Evolutionary conservation across 2,797 vertebrate species (phyloP).

Genomic region (Chaenodraco wilsoni): DNA sequence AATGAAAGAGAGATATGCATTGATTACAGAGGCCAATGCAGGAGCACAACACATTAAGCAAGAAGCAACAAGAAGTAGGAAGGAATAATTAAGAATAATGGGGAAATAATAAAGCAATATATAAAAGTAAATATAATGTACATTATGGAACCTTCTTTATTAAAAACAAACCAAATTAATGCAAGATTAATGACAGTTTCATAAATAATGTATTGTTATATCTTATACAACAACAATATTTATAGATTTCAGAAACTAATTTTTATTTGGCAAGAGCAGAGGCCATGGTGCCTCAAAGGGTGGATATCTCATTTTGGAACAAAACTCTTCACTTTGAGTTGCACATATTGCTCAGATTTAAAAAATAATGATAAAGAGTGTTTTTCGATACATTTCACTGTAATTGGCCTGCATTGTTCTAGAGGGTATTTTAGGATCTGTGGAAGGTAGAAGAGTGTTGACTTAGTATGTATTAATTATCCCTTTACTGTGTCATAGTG

Average conservation of each 20-base stretch:
- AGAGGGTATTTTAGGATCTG: conserved; percentile 18
- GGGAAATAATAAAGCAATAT: background rate
- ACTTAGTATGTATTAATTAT: conserved; percentile 39
- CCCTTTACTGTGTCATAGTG: conserved; percentile 54
- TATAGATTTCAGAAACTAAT: conserved; percentile 2
- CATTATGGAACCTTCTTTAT: background rate
- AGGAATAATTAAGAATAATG: background rate
- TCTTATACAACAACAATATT: conserved; percentile 9
- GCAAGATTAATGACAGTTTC: too few relatives aligned
- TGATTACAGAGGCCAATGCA: background rate
- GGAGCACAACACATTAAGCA: background rate
- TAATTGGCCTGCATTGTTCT: conserved; percentile 23
- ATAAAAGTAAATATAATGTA: background rate
- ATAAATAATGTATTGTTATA: background rate
- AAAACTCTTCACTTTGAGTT: conserved; percentile 33
- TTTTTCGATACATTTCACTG: conserved; percentile 11
- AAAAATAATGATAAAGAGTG: background rate
- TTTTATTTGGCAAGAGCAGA: background rate
- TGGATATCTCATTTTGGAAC: conserved; percentile 31
- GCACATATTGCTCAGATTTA: conserved; percentile 19
- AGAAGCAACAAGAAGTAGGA: background rate
- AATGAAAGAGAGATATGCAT: background rate
- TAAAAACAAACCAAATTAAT: background rate
- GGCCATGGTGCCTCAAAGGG: background rate
- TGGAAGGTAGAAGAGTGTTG: conserved; percentile 17